These are phyloP conservation scores for Therioaphis trifolii DNA, from an alignment of 2,888 invertebrate genomes.

Conservation along the genomic window DNA sequence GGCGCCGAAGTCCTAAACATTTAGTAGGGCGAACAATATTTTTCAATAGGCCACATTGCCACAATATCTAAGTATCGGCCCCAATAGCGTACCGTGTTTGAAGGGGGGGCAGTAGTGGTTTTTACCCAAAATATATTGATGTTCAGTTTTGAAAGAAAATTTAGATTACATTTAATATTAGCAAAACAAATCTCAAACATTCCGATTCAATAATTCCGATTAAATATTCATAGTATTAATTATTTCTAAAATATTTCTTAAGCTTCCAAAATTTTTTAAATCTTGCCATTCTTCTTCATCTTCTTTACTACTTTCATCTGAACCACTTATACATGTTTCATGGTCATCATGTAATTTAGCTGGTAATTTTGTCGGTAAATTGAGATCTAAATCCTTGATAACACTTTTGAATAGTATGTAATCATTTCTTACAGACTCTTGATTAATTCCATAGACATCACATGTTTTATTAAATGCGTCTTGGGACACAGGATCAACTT, in stretches of 20 bases:
- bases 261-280: no score
- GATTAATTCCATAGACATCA: background rate
- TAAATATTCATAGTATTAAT: background rate
- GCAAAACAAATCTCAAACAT: background rate
- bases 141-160: no score
- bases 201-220: background rate
- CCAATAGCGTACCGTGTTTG: no score
- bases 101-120: no score
- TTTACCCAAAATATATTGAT: no score
- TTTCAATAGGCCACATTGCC: no score
- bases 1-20: no score
- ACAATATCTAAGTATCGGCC: no score
- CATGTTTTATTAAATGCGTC: constrained; percentile 21
- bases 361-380: background rate
- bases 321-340: background rate
- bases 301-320: background rate
- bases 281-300: no score
- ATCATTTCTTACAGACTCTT: constrained; percentile 12
- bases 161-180: background rate
- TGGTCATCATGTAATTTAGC: background rate
- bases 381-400: constrained; percentile 5
- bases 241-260: background rate
- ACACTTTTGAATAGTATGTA: constrained; percentile 23
- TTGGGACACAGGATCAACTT: background rate
- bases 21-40: no score